These are phyloP conservation scores for Ceraclea dissimilis DNA, from an alignment of 2,888 invertebrate genomes.

Conservation along the genomic window DNA sequence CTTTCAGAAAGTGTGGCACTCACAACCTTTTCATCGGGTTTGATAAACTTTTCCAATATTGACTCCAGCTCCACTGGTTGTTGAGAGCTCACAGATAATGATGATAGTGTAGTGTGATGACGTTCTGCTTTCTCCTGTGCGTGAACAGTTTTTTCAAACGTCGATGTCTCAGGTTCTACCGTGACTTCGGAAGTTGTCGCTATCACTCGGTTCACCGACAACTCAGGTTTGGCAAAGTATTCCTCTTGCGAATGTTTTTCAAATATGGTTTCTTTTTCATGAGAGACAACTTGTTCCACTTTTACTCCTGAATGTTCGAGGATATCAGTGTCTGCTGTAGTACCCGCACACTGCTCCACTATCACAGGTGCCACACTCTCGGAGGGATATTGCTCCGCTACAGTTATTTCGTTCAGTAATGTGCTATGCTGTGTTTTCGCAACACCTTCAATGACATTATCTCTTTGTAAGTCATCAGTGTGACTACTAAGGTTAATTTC, in stretches of 20 bases:
- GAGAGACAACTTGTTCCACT: constrained; percentile 48
- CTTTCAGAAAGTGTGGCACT: constrained; percentile 13
- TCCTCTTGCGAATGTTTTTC: constrained; percentile 33
- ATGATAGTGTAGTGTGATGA: constrained; percentile 26
- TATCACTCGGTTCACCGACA: constrained; percentile 47
- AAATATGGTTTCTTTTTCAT: constrained; percentile 46
- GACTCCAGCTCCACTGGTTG: constrained; percentile 18
- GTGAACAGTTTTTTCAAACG: constrained; percentile 31
- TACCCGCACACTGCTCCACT: constrained; percentile 50
- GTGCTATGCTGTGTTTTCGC: constrained; percentile 35
- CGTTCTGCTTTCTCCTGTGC: constrained; percentile 33
- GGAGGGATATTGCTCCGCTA: constrained; percentile 37
- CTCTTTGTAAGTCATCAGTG: constrained; percentile 32
- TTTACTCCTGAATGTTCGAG: constrained; percentile 52
- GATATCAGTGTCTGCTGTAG: constrained; percentile 47
- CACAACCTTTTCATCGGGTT: constrained; percentile 21
- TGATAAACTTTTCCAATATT: constrained; percentile 15
- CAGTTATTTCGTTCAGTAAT: constrained; percentile 38
- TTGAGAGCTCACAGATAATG: constrained; percentile 19
- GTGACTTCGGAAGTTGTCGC: constrained; percentile 44
- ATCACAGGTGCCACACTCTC: constrained; percentile 48
- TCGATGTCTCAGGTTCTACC: constrained; percentile 33
- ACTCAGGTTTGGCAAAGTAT: constrained; percentile 45
- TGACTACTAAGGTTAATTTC: constrained; percentile 42
- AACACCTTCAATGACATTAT: constrained; percentile 27